These are phyloP conservation scores for Stegodyphus dumicola DNA, from an alignment of 1,140 invertebrate genomes.

Conservation along the genomic window DNA sequence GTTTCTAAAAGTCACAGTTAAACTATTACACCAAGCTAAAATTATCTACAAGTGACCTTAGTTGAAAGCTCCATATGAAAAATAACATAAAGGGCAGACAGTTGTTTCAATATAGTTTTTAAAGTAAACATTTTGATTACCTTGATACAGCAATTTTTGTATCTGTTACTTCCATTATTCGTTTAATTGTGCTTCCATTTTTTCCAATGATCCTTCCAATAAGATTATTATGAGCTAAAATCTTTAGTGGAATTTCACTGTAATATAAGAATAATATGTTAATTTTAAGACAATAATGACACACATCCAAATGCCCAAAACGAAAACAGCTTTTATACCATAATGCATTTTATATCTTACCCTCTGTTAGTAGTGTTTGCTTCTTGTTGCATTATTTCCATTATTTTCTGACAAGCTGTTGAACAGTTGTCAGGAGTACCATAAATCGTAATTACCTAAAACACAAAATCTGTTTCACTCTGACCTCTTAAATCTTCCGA, in stretches of 20 bases:
- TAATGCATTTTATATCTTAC: background rate
- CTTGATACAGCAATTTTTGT: slow-evolving; percentile 94
- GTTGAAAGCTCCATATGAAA: background rate
- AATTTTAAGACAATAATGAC: background rate
- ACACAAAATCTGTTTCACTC: background rate
- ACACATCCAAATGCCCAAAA: background rate
- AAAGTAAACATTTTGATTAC: slow-evolving; percentile 67
- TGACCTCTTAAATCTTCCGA: too few relatives aligned
- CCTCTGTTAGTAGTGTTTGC: slow-evolving; percentile 75
- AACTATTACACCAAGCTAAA: too few relatives aligned
- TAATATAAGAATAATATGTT: background rate
- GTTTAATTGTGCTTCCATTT: slow-evolving; percentile 94
- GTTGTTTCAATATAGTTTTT: background rate
- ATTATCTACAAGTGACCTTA: too few relatives aligned
- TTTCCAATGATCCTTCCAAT: slow-evolving; percentile 98
- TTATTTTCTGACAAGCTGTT: slow-evolving; percentile 92
- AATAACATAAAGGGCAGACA: background rate
- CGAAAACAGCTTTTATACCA: background rate
- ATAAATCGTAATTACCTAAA: slow-evolving; percentile 91
- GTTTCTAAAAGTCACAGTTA: too few relatives aligned
- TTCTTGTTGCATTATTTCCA: slow-evolving; percentile 96
- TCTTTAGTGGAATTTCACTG: slow-evolving; percentile 83
- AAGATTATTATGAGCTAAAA: slow-evolving; percentile 95
- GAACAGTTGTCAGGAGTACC: slow-evolving; percentile 96
- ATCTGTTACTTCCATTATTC: slow-evolving; percentile 97